Conservation (phyloP, 2,113 vertebrate genomes). For the Scomber scombrus region DNA sequence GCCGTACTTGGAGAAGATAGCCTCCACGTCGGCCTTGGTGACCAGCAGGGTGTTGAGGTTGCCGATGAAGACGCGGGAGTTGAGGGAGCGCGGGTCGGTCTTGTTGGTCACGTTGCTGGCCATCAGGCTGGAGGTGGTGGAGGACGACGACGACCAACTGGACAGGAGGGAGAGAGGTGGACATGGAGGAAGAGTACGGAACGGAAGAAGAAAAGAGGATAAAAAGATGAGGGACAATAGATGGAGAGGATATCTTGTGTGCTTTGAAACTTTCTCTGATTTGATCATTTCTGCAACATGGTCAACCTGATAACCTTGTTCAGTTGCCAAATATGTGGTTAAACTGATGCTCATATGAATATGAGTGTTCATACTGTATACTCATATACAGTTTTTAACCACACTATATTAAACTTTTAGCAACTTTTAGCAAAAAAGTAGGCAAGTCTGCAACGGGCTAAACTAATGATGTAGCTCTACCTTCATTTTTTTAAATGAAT, state of each 20-base stretch:
- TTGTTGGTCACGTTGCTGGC: slow-evolving; percentile 95
- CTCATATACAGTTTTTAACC: neutral
- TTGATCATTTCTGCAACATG: neutral
- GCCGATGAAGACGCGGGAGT: slow-evolving; percentile 94
- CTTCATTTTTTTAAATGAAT: too few species aligned
- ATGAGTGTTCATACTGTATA: neutral
- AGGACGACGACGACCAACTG: slow-evolving; percentile 58
- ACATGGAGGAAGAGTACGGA: neutral
- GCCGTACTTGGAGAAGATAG: slow-evolving; percentile 93
- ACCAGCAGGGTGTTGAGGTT: slow-evolving; percentile 95
- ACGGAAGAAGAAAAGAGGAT: too few species aligned
- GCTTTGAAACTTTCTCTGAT: neutral
- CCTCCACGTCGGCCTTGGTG: slow-evolving; percentile 93
- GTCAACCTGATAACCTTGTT: neutral
- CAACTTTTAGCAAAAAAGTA: neutral
- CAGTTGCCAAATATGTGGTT: too few species aligned
- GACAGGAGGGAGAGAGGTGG: neutral
- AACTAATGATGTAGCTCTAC: neutral
- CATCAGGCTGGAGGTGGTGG: slow-evolving; percentile 82
- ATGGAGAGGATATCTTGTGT: neutral
- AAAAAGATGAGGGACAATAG: neutral
- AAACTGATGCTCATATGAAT: too few species aligned
- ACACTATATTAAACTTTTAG: neutral
- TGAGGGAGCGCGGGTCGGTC: slow-evolving; percentile 92
- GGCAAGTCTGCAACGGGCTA: neutral